Base-by-base conservation (phyloP, 1,140 invertebrate genomes). In the Ceratina japonica region DNA sequence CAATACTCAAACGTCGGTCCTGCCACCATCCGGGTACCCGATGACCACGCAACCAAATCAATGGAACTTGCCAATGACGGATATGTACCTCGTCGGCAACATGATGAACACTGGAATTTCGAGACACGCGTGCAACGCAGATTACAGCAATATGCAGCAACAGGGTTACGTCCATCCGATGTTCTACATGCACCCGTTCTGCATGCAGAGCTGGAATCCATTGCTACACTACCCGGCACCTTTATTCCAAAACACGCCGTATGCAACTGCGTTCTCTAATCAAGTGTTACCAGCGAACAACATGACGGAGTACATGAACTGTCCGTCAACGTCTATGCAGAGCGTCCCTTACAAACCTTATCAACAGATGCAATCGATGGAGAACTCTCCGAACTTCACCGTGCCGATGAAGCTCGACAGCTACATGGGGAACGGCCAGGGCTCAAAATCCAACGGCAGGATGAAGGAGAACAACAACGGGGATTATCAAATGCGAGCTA, bases 151-250 rank as follows among this genome's bases (percentile, higher is more conserved):
- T 15, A 37, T 66, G 0, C 80, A 74, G 12, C 61, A 73, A 49
- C 31, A 44, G 1, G 59, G 78, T n/a, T 83, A 75, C 8, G 2
- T 75, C 18, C 62, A 76, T n/a, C 72, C 83, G 3, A 2, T 84
- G 31, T 52, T 65, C 10, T 84, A 73, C 44, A 52, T 83, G 16
- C 72, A 69, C 13, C 56, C 63, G 1, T 10, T 75, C 8, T 83
- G 73, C 12, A 76, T 84, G 82, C 83, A 84, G 68, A 68, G 24
- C 3, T 80, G 77, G 81, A 84, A 84, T 18, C 58, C 83, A 0
- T 44, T 84, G 16, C 3, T 83, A 12, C 81, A 83, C 10, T 84
- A 83, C 44, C 37, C 81, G 3, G 12, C 76, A 2, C 68, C 77
- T 7, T 20, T 79, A 12, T 49, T 70, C 4, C 69, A 83, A 54